Percentiles rank a stretch among this genome's conserved stretches.
Evolutionary conservation across 2,113 vertebrate species (phyloP).

Genomic region (Notarius lentiginosus): DNA sequence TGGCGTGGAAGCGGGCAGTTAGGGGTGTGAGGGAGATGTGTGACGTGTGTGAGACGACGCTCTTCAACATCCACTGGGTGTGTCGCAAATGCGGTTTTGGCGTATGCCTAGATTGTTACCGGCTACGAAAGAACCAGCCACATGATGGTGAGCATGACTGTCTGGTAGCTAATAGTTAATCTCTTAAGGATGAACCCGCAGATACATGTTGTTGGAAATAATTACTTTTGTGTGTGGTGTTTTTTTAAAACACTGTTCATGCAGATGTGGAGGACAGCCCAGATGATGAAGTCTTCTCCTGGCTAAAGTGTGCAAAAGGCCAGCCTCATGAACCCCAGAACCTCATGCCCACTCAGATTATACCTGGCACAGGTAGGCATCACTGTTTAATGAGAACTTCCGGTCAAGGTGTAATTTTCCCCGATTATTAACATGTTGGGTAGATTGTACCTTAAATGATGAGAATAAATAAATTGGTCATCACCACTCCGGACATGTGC

Average conservation of each 20-base stretch:
- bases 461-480: too few relatives aligned
- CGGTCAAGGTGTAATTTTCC: not conserved
- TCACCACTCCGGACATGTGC: too few relatives aligned
- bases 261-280: constrained; percentile 85
- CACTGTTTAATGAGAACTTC: not conserved
- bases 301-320: constrained; percentile 98
- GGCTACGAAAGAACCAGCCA: constrained; percentile 88
- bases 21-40: constrained; percentile 97
- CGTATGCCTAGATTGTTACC: constrained; percentile 96
- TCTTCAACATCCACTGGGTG: constrained; percentile 99
- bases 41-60: constrained; percentile 95
- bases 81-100: constrained; percentile 98
- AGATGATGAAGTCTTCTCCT: constrained; percentile 97
- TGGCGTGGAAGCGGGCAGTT: constrained; percentile 97
- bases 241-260: constrained; percentile 45
- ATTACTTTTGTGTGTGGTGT: not conserved
- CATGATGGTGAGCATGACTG: constrained; percentile 78
- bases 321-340: constrained; percentile 97
- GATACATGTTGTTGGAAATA: not conserved
- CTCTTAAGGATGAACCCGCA: not conserved
- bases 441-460: too few relatives aligned
- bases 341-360: constrained; percentile 99
- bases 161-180: not conserved
- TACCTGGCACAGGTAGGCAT: constrained; percentile 91
- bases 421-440: too few relatives aligned